A percentile compares a stretch with the other conserved stretches of the same genome.
These are phyloP conservation scores for Cantharis flavilabris DNA, from an alignment of 2,888 invertebrate species.

Conservation along the genomic window DNA sequence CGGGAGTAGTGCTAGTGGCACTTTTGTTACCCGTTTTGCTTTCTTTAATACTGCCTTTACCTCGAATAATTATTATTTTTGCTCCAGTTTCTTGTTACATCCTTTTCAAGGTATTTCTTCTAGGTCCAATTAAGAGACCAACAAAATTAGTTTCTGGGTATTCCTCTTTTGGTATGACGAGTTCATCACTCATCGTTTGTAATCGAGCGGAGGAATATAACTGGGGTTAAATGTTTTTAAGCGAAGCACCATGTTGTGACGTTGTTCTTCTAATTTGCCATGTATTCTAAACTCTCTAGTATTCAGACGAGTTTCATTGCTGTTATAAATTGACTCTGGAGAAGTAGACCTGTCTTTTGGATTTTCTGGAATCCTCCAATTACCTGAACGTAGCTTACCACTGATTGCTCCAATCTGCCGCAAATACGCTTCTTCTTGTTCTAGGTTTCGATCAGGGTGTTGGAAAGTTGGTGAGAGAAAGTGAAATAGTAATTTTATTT, in stretches of 20 bases:
- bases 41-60: constrained; percentile 99
- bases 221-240: constrained; percentile 92
- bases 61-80: constrained; percentile 97
- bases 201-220: constrained; percentile 98
- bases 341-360: constrained; percentile 99
- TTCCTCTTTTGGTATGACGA: constrained; percentile 99
- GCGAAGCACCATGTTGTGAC: constrained; percentile 90
- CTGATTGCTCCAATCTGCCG: constrained; percentile 99
- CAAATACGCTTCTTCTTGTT: not conserved
- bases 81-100: constrained; percentile 96
- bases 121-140: constrained; percentile 95
- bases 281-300: constrained; percentile 97
- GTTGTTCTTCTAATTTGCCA: constrained; percentile 93
- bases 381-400: constrained; percentile 96
- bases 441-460: not conserved
- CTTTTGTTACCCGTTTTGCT: constrained; percentile 95
- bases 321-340: constrained; percentile 99
- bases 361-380: constrained; percentile 96
- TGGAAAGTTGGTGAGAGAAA: no score
- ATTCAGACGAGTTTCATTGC: constrained; percentile 98
- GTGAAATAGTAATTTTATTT: no score
- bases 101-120: constrained; percentile 97
- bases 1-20: constrained; percentile 96
- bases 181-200: constrained; percentile 98
- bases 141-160: constrained; percentile 99